A percentile compares a stretch with the other conserved stretches of the same genome.
phyloP scores from a whole-genome alignment of 2,113 vertebrate genomes.

The Protobothrops mucrosquamatus region DNA sequence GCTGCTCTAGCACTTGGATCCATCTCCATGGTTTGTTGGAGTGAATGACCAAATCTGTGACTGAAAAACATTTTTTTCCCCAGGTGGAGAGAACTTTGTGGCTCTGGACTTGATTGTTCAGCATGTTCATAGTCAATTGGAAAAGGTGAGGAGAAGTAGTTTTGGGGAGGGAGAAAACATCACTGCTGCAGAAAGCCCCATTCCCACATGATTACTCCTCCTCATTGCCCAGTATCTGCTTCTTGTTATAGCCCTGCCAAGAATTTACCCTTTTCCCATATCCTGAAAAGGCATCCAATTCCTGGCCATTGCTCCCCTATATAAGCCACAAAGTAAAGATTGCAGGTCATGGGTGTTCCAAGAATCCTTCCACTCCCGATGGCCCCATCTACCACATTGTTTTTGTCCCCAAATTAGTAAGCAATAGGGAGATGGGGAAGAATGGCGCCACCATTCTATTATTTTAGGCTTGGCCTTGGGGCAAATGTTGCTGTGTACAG shows the following conservation, averaged over 20 bases:
- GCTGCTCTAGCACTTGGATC: not conserved
- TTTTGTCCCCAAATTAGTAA: not conserved
- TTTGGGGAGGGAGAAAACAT: not conserved
- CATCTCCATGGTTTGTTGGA: not conserved
- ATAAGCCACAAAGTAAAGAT: no score
- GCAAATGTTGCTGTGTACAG: not conserved
- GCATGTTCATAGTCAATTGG: constrained; percentile 89
- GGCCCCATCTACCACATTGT: not conserved
- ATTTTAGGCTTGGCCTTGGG: not conserved
- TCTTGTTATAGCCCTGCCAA: not conserved
- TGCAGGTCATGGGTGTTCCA: not conserved
- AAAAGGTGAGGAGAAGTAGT: constrained; percentile 75
- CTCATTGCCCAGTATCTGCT: no score
- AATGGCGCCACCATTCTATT: not conserved
- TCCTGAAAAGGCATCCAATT: not conserved
- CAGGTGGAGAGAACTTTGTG: constrained; percentile 89
- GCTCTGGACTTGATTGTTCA: constrained; percentile 88
- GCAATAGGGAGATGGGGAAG: not conserved
- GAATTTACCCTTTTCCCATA: not conserved
- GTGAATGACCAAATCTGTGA: accelerated
- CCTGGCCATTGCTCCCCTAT: not conserved
- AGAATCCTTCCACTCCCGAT: not conserved
- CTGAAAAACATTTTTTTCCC: not conserved
- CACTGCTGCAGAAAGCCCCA: accelerated
- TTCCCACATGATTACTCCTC: not conserved